Base-by-base conservation (phyloP, 2,888 invertebrate species). In the Yponomeuta malinellus region DNA sequence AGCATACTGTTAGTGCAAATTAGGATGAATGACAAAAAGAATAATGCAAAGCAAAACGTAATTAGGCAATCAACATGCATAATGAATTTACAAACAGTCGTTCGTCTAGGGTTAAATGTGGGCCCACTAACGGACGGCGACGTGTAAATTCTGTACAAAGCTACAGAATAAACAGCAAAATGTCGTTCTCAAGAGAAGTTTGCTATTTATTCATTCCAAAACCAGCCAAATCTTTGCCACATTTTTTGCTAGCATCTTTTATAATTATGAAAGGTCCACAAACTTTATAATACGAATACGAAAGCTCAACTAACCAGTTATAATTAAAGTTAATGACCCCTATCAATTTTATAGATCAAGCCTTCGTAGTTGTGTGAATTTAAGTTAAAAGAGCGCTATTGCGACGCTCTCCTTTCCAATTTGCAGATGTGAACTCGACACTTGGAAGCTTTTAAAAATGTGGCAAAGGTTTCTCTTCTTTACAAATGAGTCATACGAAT, bases 1-100 rank as follows among this genome's bases (percentile, higher is more conserved):
- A 59, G 52, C 52, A 15, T 59, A 59, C 80, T 83, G 79, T 76
- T 82, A 76, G 79, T 86, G 89, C 86, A 83, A 84, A 83, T 82
- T 76, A 84, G 78, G 78, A 76, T 78, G 80, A 76, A 81, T 82
- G 78, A 81, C 74, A 88, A 88, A 89, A 88, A 74, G 76, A 73
- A 75, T 79, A 79, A 81, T 81, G 74, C 87, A 84, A 59, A 85
- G 82, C 84, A 70, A 70, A 68, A 68, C 12, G 52, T 52, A 69
- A 63, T 29, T n/a, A 10, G 37, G 15, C 37, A 52, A 52, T 9
- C 10, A 52, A n/a, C 68, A 68, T 68, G 68, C 68, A 52, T n/a
- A n/a, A 48, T 31, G 68, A 9, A 31, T 48, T 29, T 31, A 48
- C 68, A 68, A 37, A n/a, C 31, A 48, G 15, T 67, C 68, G 23